Percentiles rank a stretch among this genome's conserved stretches.
These are phyloP conservation scores for Patiria miniata DNA, from an alignment of 35 echinoderm and acorn worm species.

Conservation along the genomic window DNA sequence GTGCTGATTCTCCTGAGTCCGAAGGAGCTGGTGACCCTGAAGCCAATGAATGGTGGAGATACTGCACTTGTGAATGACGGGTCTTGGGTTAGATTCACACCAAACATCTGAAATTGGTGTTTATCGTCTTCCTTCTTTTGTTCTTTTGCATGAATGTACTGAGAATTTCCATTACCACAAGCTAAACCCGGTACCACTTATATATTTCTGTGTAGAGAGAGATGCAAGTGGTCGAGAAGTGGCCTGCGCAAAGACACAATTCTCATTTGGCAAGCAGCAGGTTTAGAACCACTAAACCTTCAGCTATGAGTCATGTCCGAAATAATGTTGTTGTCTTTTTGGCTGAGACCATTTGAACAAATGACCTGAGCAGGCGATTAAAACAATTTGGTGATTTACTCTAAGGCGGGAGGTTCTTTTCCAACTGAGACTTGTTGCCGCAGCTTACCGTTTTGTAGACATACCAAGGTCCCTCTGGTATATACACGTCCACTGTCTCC, in stretches of 20 bases:
- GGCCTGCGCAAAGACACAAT: no score
- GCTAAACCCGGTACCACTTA: no score
- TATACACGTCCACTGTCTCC: constrained; percentile 54
- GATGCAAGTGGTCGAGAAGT: no score
- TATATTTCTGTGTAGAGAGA: no score
- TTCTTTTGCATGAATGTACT: no score
- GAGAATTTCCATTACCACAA: no score
- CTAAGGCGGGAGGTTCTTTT: neutral
- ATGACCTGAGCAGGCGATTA: no score
- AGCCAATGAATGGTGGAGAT: neutral
- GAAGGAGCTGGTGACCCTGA: neutral
- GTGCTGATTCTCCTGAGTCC: neutral
- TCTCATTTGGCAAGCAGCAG: no score
- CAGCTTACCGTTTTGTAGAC: constrained; percentile 84
- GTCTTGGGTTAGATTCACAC: neutral
- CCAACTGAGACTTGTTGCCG: neutral
- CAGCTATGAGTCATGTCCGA: no score
- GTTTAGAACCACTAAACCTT: no score
- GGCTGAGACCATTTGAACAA: no score
- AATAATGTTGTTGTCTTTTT: no score
- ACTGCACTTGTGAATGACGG: neutral
- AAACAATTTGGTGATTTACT: neutral
- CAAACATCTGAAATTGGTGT: neutral
- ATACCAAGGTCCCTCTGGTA: constrained; percentile 82
- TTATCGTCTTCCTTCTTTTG: neutral